Percentiles rank a stretch among this genome's conserved stretches.
Conservation (phyloP, 2,113 vertebrate genomes). For the Phoxinus phoxinus region DNA sequence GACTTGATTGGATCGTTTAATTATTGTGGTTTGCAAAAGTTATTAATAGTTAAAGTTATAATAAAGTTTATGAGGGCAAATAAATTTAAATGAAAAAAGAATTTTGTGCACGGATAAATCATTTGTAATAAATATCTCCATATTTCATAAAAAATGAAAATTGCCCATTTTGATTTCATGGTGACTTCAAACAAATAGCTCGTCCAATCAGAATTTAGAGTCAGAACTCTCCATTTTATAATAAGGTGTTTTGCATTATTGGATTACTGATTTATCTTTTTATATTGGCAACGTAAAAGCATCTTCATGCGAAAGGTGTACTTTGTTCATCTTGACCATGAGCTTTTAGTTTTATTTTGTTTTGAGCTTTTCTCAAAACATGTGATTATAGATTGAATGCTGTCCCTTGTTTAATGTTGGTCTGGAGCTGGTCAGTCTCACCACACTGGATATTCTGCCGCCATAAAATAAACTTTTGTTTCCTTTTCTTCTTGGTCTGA, state of each 20-base stretch:
- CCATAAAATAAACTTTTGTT: constrained; percentile 29
- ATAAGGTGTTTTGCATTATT: background rate
- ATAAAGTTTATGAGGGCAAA: too few species aligned
- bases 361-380: constrained; percentile 7
- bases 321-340: background rate
- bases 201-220: background rate
- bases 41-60: too few species aligned
- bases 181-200: background rate
- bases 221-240: background rate
- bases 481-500: background rate
- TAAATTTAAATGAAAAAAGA: too few species aligned
- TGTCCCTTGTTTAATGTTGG: constrained; percentile 4
- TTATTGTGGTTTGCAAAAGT: too few species aligned
- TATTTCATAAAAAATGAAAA: too few species aligned
- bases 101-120: too few species aligned
- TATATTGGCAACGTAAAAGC: background rate
- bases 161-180: too few species aligned
- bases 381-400: background rate
- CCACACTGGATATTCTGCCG: constrained; percentile 4
- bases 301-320: background rate
- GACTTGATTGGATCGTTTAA: too few species aligned
- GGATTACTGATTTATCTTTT: background rate
- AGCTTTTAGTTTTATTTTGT: background rate
- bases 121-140: too few species aligned
- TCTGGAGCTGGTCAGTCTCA: constrained; percentile 16